Base-by-base conservation (phyloP, 2,888 invertebrate genomes). In the Pammene aurita region DNA sequence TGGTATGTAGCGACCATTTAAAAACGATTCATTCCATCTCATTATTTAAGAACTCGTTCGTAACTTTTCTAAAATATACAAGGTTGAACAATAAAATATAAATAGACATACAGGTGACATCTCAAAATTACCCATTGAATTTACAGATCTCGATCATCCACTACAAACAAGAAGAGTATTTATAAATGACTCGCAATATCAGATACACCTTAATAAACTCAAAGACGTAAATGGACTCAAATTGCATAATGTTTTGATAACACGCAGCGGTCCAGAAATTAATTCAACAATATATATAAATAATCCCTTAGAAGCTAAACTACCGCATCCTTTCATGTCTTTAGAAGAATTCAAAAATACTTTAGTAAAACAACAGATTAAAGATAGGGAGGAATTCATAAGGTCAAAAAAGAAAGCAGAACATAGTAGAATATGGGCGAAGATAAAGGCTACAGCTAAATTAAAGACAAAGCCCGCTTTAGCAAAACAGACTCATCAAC, bases 141-240 rank as follows among this genome's bases (percentile, higher is more conserved):
- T 14, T n/a, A 16, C 41, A 61, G 61, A 38, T 61, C 48, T 48
- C 13, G 38, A 61, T 16, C n/a, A 16, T 14, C 7, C 16, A 38
- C 48, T 38, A 11, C 9, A 16, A 61, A 38, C 16, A 5, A 80
- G 89, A 34, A 81, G 87, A 26, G 16, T 86, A 11, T 73, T 76
- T 0, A 76, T 72, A 68, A 68, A 79, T 9, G 76, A 84, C 14
- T 80, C 76, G 61, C 73, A 78, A 16, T 90, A 81, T 67, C 78
- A 80, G 42, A 79, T 88, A 55, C 90, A 91, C 46, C 76, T 92
- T 0, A 74, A 84, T 48, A 89, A 83, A 73, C 75, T 92, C 1
- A 86, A 81, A 78, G 84, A 85, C 72, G 90, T 91, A 0, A 86
- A 89, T 35, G 92, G 89, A 0, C 78, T 78, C 0, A 92, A 91